A percentile compares a stretch with the other conserved stretches of the same genome.
phyloP scores from a whole-genome alignment of 1,140 invertebrate genomes.

The Marisa cornuarietis region DNA sequence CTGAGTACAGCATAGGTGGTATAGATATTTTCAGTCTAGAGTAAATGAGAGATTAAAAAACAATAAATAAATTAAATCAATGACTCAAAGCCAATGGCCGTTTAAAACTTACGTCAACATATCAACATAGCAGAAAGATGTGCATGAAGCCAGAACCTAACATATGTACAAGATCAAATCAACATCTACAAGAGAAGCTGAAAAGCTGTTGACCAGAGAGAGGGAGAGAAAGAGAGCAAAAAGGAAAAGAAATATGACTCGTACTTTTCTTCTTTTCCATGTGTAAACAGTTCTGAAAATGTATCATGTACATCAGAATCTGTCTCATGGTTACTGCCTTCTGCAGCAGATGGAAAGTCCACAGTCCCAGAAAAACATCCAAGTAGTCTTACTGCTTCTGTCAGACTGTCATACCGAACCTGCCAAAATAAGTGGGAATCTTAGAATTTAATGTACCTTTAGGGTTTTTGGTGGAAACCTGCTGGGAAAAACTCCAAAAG shows the following conservation, averaged over 20 bases:
- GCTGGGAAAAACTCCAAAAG: too few relatives aligned
- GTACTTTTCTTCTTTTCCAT: conserved; percentile 51
- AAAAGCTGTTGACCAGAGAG: too few relatives aligned
- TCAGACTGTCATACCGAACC: conserved; percentile 91
- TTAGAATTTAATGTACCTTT: too few relatives aligned
- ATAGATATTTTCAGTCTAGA: conserved; percentile 7
- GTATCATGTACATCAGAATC: conserved; percentile 31
- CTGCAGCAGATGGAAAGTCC: conserved; percentile 48
- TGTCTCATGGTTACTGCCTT: conserved; percentile 47
- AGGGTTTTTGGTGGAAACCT: too few relatives aligned
- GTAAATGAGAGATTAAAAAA: neutral
- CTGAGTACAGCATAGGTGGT: conserved; percentile 45
- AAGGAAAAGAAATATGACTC: neutral
- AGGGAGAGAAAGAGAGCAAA: too few relatives aligned
- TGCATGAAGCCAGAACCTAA: too few relatives aligned
- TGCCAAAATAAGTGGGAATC: conserved; percentile 47
- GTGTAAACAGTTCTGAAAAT: conserved; percentile 53
- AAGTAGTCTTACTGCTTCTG: conserved; percentile 88
- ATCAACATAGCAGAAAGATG: neutral
- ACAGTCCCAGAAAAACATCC: conserved; percentile 81
- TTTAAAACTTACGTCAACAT: neutral
- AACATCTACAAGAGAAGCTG: neutral
- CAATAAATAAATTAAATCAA: neutral
- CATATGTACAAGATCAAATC: too few relatives aligned
- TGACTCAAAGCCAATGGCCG: neutral